Evolutionary conservation across 1,140 invertebrate genomes (phyloP).

Genomic region (Tribolium castaneum): DNA sequence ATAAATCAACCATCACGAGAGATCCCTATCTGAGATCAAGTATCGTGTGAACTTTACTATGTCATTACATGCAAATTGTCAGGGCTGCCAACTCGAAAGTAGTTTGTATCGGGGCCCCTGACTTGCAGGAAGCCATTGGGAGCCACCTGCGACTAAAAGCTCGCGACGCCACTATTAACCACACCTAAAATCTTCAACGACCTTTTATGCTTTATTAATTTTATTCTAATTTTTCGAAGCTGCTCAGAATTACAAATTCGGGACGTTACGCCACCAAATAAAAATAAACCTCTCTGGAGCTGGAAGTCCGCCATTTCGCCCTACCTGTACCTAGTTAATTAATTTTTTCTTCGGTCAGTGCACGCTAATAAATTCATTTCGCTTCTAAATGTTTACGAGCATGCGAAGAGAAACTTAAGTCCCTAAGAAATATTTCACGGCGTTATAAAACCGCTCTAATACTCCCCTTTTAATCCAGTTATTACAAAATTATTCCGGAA

Average conservation of each 20-base stretch:
- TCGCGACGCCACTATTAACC: slow-evolving; percentile 43
- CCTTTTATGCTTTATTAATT: slow-evolving; percentile 47
- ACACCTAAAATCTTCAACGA: slow-evolving; percentile 44
- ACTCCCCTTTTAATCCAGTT: slow-evolving; percentile 29
- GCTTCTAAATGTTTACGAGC: slow-evolving; percentile 25
- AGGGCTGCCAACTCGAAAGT: slow-evolving; percentile 28
- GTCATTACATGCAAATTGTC: slow-evolving; percentile 48
- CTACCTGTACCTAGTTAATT: neutral
- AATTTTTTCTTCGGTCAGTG: slow-evolving; percentile 9
- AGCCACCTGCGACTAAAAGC: slow-evolving; percentile 49
- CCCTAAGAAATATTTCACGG: slow-evolving; percentile 2
- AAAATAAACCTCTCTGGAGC: neutral
- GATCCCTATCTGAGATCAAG: slow-evolving; percentile 49
- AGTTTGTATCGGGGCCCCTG: slow-evolving; percentile 45
- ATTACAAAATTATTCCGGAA: slow-evolving; percentile 21
- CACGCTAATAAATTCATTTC: slow-evolving; percentile 29
- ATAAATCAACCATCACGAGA: slow-evolving; percentile 49
- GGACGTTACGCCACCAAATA: neutral
- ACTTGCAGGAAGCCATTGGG: slow-evolving; percentile 46
- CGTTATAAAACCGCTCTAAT: slow-evolving; percentile 8
- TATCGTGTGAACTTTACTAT: slow-evolving; percentile 48
- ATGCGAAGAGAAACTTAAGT: slow-evolving; percentile 22
- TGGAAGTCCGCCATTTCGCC: neutral
- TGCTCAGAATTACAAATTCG: slow-evolving; percentile 42
- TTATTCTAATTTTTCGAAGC: slow-evolving; percentile 47